A percentile compares a stretch with the other conserved stretches of the same genome.
Conservation (phyloP, 2,797 vertebrate genomes). For the Gymnocypris eckloni region DNA sequence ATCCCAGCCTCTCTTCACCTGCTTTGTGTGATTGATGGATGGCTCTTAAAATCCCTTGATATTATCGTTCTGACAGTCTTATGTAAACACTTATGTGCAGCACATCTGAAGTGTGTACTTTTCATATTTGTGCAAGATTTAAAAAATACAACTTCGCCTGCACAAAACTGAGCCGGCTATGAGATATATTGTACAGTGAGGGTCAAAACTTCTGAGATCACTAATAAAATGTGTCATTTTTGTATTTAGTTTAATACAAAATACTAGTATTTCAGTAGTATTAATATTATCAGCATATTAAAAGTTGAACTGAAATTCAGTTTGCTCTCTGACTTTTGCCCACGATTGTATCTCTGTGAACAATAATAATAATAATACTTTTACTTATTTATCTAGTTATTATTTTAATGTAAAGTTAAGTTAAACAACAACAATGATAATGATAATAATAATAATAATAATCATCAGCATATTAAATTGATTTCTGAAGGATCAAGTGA, state of each 20-base stretch:
- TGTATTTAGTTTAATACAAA: background rate
- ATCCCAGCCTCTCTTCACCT: constrained; percentile 42
- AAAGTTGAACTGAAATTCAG: background rate
- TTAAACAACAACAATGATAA: background rate
- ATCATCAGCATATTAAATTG: background rate
- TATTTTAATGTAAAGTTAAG: too few species aligned
- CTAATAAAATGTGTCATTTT: background rate
- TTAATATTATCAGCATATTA: background rate
- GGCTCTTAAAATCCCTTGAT: constrained; percentile 33
- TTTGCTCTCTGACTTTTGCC: background rate
- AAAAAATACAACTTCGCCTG: background rate
- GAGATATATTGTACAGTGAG: background rate
- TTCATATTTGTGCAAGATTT: background rate
- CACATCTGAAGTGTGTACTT: constrained; percentile 53
- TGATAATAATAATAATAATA: background rate
- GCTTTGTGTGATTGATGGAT: constrained; percentile 46
- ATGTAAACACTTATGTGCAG: constrained; percentile 23
- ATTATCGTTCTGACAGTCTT: constrained; percentile 32
- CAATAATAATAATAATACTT: background rate
- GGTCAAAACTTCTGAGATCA: background rate
- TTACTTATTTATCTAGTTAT: background rate
- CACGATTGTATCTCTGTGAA: too few species aligned
- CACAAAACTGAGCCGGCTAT: background rate
- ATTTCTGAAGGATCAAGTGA: background rate
- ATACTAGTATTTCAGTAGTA: background rate